Conservation (phyloP, 2,797 vertebrate species). For the Melanotaenia parkinsoni region DNA sequence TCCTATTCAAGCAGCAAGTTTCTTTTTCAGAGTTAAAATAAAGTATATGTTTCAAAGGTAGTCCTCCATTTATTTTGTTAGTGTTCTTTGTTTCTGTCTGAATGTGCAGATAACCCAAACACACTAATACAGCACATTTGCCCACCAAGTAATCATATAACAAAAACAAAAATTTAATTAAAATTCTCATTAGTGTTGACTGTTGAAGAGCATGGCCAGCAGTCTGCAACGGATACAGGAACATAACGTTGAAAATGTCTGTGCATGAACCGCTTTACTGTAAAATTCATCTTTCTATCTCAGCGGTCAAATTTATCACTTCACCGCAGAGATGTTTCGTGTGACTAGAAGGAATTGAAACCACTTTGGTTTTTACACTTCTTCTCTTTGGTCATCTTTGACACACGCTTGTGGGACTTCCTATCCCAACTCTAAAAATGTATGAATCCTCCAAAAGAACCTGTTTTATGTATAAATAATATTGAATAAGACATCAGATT, state of each 20-base stretch:
- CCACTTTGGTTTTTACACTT: conserved; percentile 4
- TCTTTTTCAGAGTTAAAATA: too few relatives aligned
- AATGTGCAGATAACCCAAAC: neutral
- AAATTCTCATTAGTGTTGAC: too few relatives aligned
- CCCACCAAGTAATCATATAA: neutral
- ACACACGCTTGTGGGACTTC: neutral
- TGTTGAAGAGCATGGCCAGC: too few relatives aligned
- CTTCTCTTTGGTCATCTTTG: conserved; percentile 25
- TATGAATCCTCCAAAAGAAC: neutral
- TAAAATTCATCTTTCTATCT: neutral
- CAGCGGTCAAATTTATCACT: neutral
- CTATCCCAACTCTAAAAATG: neutral
- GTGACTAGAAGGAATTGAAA: conserved; percentile 42
- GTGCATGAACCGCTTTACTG: neutral
- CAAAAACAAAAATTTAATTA: too few relatives aligned
- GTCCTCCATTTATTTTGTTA: neutral
- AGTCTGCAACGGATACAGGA: neutral
- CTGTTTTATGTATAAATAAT: neutral
- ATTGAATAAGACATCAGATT: neutral
- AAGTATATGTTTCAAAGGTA: neutral
- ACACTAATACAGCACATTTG: neutral
- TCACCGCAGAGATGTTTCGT: neutral
- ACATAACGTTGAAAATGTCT: neutral
- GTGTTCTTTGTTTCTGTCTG: neutral
- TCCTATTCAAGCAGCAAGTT: too few relatives aligned